Percentiles rank a stretch among this genome's conserved stretches.
phyloP scores from a whole-genome alignment of 2,888 invertebrate genomes.

The Hermaeophaga mercurialis region DNA sequence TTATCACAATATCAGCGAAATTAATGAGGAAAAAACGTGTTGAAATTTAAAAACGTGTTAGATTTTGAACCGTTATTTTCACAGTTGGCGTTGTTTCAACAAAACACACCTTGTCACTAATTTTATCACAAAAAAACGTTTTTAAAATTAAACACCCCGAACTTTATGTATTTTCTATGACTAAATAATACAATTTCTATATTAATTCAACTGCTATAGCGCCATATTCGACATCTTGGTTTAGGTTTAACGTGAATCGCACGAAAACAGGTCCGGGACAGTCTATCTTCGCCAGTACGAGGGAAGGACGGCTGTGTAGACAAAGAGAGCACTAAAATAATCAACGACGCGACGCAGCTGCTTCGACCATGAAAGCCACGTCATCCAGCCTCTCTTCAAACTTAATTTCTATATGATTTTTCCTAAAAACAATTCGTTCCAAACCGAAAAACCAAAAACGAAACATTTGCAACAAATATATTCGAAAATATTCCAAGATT shows the following conservation, averaged over 20 bases:
- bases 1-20: conserved; percentile 32
- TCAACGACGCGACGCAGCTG: conserved; percentile 45
- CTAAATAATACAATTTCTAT: conserved; percentile 53
- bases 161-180: conserved; percentile 43
- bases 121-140: conserved; percentile 37
- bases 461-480: neutral
- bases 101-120: conserved; percentile 40
- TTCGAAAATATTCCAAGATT: conserved; percentile 3
- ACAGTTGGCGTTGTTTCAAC: conserved; percentile 34
- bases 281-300: conserved; percentile 54
- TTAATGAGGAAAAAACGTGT: conserved; percentile 39
- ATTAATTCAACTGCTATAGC: conserved; percentile 52
- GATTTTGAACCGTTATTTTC: conserved; percentile 41
- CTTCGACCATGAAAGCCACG: conserved; percentile 37
- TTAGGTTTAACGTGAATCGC: conserved; percentile 52
- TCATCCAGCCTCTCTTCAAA: conserved; percentile 30
- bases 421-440: conserved; percentile 8
- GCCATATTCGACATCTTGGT: conserved; percentile 56
- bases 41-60: conserved; percentile 46
- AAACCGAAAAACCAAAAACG: neutral
- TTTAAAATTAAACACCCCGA: conserved; percentile 27
- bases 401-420: conserved; percentile 21
- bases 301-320: conserved; percentile 51
- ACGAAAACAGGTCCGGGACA: conserved; percentile 59
- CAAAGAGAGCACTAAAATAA: conserved; percentile 35